These are phyloP conservation scores for Nyctibius grandis DNA, from an alignment of 2,797 vertebrate genomes.

Conservation along the genomic window DNA sequence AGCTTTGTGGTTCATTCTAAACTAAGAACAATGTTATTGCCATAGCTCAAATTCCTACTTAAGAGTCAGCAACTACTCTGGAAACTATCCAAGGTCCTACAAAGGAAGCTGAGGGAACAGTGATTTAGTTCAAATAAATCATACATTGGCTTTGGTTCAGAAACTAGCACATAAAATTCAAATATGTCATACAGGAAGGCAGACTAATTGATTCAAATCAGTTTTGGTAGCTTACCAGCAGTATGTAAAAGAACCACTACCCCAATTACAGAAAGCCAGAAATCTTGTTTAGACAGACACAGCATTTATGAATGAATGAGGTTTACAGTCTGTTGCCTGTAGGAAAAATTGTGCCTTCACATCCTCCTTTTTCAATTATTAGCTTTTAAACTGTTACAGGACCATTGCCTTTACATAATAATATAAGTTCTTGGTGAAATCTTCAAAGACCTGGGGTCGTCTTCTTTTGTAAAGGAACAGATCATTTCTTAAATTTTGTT, in stretches of 20 bases:
- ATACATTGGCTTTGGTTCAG: background rate
- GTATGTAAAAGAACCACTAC: background rate
- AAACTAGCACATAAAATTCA: background rate
- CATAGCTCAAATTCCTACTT: background rate
- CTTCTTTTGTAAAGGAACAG: background rate
- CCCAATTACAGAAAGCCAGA: background rate
- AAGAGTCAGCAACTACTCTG: background rate
- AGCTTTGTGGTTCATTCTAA: background rate
- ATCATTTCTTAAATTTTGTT: background rate
- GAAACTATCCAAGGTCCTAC: background rate
- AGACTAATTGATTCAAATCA: background rate
- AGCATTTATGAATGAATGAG: background rate
- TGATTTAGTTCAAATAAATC: conserved; percentile 2
- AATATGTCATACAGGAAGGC: background rate
- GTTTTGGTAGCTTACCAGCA: background rate
- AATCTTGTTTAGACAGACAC: background rate
- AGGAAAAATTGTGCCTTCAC: background rate
- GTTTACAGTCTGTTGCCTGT: background rate
- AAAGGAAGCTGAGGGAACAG: background rate
- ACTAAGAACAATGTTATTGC: background rate
- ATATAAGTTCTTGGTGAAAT: background rate
- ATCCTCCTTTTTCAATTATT: background rate
- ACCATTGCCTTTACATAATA: background rate
- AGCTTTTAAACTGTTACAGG: background rate
- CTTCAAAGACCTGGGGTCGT: background rate